phyloP scores from a whole-genome alignment of 2,797 vertebrate species.

The Sebastes alutus region DNA sequence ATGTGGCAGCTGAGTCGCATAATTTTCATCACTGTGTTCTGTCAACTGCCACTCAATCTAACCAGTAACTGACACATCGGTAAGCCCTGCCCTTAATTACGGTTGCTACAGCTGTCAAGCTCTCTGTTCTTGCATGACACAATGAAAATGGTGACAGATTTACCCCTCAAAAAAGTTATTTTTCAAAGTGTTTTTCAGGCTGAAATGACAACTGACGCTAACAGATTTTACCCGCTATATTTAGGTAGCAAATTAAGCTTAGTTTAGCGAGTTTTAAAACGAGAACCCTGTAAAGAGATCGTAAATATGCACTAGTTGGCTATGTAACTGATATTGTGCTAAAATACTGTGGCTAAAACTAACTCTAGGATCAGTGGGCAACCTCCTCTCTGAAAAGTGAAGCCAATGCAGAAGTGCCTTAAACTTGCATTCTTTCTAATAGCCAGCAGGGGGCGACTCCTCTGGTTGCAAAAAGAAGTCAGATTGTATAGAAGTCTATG shows the following conservation, averaged over 20 bases:
- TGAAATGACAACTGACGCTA: not conserved
- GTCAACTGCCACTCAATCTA: not conserved
- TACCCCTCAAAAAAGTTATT: not conserved
- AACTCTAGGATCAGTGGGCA: too few species aligned
- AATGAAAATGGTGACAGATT: not conserved
- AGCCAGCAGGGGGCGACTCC: too few species aligned
- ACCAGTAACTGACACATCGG: not conserved
- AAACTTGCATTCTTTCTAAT: too few species aligned
- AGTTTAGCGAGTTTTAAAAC: too few species aligned
- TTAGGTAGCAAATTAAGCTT: not conserved
- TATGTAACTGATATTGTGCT: not conserved
- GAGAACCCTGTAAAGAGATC: too few species aligned
- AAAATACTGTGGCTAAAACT: not conserved
- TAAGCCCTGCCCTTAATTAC: not conserved
- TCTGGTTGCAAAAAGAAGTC: too few species aligned
- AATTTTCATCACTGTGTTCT: slow-evolving; percentile 4
- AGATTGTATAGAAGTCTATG: too few species aligned
- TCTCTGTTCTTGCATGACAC: not conserved
- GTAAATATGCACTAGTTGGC: not conserved
- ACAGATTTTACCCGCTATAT: not conserved
- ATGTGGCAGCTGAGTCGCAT: not conserved
- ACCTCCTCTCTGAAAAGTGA: too few species aligned
- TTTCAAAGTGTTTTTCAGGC: not conserved
- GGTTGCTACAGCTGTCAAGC: not conserved
- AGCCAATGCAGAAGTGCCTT: too few species aligned